Evolutionary conservation across 2,888 invertebrate genomes (phyloP).

Genomic region (Crossocerus cetratus): DNA sequence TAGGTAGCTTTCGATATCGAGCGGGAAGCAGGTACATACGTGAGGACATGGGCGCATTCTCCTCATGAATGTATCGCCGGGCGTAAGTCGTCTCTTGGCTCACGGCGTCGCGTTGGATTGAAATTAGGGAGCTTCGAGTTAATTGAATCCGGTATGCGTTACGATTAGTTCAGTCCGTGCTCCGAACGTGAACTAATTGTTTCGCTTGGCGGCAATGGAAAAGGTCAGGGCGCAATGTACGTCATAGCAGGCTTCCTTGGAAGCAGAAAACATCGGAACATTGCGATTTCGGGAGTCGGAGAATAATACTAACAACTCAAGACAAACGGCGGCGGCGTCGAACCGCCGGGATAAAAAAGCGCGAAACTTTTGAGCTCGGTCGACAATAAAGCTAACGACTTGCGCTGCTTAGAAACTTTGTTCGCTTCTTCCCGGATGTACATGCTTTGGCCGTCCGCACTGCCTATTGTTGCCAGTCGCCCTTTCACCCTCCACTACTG

Average conservation of each 20-base stretch:
- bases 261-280: no score
- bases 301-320: no score
- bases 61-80: no score
- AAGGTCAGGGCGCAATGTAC: background rate
- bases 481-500: background rate
- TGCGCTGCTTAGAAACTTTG: background rate
- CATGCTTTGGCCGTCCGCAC: background rate
- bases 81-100: background rate
- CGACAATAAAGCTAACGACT: background rate
- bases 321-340: background rate
- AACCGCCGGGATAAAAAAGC: background rate
- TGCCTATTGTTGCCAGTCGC: background rate
- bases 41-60: no score
- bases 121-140: slow-evolving; percentile 18
- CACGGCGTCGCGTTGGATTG: background rate
- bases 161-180: background rate
- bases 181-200: slow-evolving; percentile 6
- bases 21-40: no score
- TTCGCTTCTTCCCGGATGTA: background rate
- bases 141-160: slow-evolving; percentile 18
- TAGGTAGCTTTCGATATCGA: no score
- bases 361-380: background rate
- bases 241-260: no score
- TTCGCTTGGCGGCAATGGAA: background rate
- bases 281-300: no score